Percentiles rank a stretch among this genome's conserved stretches.
These are phyloP conservation scores for Calidris pugnax DNA, from an alignment of 2,113 vertebrate genomes.

Conservation along the genomic window DNA sequence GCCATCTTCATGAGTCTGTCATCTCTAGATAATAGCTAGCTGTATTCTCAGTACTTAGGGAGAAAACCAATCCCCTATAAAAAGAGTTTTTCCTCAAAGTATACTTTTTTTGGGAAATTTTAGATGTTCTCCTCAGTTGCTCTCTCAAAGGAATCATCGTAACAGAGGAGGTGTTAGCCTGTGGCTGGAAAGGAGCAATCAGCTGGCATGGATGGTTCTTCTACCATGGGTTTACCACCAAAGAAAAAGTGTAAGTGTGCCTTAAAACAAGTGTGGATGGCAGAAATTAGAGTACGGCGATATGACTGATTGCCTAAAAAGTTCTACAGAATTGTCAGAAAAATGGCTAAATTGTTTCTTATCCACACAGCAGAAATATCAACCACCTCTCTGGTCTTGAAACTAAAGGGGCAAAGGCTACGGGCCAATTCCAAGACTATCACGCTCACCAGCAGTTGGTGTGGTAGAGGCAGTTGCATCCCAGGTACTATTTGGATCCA, in stretches of 20 bases:
- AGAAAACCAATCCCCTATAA: neutral
- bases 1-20: neutral
- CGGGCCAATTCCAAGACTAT: accelerated
- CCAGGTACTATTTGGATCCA: neutral
- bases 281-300: neutral
- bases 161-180: neutral
- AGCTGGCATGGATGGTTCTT: neutral
- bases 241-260: neutral
- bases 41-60: neutral
- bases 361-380: neutral
- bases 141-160: neutral
- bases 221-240: neutral
- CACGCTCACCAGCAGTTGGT: neutral
- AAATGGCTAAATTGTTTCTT: neutral
- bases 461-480: neutral
- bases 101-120: neutral
- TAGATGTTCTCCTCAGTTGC: neutral
- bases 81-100: neutral
- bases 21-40: neutral
- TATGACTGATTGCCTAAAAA: neutral
- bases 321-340: neutral
- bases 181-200: neutral
- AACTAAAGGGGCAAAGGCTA: neutral
- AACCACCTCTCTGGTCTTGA: neutral
- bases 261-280: neutral